These are phyloP conservation scores for Hippopotamyrus pictus DNA, from an alignment of 2,797 vertebrate species.

Conservation along the genomic window DNA sequence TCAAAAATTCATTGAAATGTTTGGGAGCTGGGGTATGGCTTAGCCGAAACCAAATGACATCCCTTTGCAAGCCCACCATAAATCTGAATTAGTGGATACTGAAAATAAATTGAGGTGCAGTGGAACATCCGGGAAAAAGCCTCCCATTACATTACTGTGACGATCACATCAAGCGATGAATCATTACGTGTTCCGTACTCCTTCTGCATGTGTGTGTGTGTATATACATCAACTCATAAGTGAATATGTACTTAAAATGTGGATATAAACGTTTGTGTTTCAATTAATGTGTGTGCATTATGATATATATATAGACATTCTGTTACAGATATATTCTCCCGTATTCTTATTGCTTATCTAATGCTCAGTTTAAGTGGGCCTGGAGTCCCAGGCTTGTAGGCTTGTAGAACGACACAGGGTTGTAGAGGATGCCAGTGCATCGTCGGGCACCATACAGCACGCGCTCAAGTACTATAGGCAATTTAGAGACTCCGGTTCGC, in stretches of 20 bases:
- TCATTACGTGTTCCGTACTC: neutral
- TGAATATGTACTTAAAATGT: neutral
- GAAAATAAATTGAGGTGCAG: neutral
- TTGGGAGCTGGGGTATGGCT: neutral
- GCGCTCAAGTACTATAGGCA: neutral
- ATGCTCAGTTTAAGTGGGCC: neutral
- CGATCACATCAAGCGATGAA: neutral
- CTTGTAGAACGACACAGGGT: neutral
- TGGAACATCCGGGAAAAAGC: neutral
- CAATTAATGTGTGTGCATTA: neutral
- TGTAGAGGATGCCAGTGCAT: neutral
- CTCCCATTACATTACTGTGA: neutral
- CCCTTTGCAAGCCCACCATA: neutral
- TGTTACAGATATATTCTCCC: neutral
- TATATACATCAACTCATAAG: neutral
- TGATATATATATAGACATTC: neutral
- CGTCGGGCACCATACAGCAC: neutral
- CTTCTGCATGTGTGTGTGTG: neutral
- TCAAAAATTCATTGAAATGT: neutral
- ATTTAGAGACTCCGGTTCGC: neutral
- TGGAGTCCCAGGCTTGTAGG: neutral
- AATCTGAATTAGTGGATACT: neutral
- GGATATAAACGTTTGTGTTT: neutral
- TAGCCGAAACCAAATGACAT: neutral
- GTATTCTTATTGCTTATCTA: neutral